Conservation (phyloP, 2,113 vertebrate species). For the Pseudorhombus dupliciocellatus region DNA sequence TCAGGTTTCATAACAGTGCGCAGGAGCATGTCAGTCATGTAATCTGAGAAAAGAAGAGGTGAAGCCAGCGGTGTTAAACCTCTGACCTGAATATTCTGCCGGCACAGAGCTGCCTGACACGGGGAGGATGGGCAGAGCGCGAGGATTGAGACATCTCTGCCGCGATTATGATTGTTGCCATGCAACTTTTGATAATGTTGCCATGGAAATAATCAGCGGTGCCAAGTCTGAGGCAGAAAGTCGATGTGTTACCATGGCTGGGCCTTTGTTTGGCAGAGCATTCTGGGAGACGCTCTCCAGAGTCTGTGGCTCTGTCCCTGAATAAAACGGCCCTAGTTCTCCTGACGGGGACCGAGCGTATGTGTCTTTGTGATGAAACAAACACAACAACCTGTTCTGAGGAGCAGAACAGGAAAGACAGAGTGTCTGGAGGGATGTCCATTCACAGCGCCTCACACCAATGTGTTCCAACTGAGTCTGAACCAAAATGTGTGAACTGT, state of each 20-base stretch:
- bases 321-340: constrained; percentile 10
- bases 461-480: too few relatives aligned
- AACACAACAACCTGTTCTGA: not conserved
- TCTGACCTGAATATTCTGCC: not conserved
- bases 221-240: constrained; percentile 24
- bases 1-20: not conserved
- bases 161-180: constrained; percentile 51
- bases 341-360: not conserved
- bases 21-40: not conserved
- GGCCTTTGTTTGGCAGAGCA: constrained; percentile 19
- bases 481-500: too few relatives aligned
- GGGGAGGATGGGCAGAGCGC: constrained; percentile 6
- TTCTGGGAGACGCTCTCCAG: constrained; percentile 15
- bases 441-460: too few relatives aligned
- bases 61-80: not conserved
- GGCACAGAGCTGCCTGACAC: not conserved
- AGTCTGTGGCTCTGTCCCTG: constrained; percentile 6
- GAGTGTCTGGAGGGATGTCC: too few relatives aligned
- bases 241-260: constrained; percentile 48
- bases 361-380: not conserved
- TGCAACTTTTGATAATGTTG: constrained; percentile 62
- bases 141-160: constrained; percentile 20
- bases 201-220: constrained; percentile 59
- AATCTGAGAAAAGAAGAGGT: not conserved
- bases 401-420: not conserved